Evolutionary conservation across 2,888 invertebrate species (phyloP), one percentile per base, ranked within the genome.

Genomic region (Dasypogon diadema): DNA sequence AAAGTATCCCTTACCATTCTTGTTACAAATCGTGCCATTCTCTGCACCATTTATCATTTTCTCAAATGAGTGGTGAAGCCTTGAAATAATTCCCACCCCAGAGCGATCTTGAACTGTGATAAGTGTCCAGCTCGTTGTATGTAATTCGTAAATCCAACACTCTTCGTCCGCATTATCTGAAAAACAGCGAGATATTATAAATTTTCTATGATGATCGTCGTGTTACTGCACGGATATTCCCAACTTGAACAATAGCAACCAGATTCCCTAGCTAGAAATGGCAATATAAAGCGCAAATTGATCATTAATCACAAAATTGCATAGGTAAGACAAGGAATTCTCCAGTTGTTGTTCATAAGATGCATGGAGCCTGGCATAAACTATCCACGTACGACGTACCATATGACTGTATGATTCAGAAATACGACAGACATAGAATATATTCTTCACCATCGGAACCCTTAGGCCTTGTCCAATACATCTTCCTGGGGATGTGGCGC

Each of bases 251-350:
- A 42, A 42, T 42, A 42, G 42, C 42, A 42, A 12, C n/a, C 42
- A 6, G 42, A n/a, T 42, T 42, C 12, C n/a, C n/a, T 6, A 42
- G 42, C n/a, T 37, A 16, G 6, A 22, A 34, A 60, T 60, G 21
- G 60, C 60, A 60, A 37, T 16, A 60, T 60, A 60, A 60, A 60
- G 60, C 70, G 54, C 54, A 70, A 70, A 54, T 70, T 70, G 54
- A 54, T 54, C 70, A 70, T 70, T 70, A 51, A 70, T 70, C 70
- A 70, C 30, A 34, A 51, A 51, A 70, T 70, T 70, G 21, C 46
- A 48, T 37, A 48, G 24, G 30, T 24, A 10, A 51, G 54, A 30
- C 54, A 30, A 54, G 70, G 54, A 54, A 54, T 12, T 34, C 21
- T 21, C 46, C 37, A 46, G 46, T 18, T 60, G 42, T 42, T 42